phyloP scores from a whole-genome alignment of 2,113 vertebrate species.

The Lipophrys pholis region DNA sequence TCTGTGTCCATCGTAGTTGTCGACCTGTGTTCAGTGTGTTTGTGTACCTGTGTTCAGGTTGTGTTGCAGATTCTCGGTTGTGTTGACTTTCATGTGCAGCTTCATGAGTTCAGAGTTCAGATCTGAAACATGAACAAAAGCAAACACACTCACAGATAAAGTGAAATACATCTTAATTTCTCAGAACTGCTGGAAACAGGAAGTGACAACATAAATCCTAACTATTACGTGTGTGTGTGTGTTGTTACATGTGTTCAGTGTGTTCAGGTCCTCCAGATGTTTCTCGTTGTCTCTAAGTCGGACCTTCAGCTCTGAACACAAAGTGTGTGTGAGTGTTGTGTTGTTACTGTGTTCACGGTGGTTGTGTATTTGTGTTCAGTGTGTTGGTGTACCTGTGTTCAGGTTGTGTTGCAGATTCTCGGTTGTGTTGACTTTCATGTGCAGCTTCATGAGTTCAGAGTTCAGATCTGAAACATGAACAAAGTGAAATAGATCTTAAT shows the following conservation, averaged over 20 bases:
- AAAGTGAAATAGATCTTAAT: too few relatives aligned
- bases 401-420: conserved; percentile 12
- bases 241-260: conserved; percentile 1
- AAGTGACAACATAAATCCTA: too few relatives aligned
- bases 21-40: background rate
- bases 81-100: background rate
- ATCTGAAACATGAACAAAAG: background rate
- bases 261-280: conserved; percentile 9
- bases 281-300: conserved; percentile 1
- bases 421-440: background rate
- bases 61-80: background rate
- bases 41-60: background rate
- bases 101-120: background rate
- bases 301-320: background rate
- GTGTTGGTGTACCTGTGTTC: conserved; percentile 6
- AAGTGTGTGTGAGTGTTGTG: background rate
- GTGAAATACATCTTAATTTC: too few relatives aligned
- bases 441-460: too few relatives aligned
- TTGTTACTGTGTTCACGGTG: too few relatives aligned
- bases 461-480: too few relatives aligned
- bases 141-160: too few relatives aligned
- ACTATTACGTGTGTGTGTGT: background rate
- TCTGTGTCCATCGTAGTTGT: too few relatives aligned
- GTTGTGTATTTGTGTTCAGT: too few relatives aligned
- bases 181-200: too few relatives aligned